Evolutionary conservation across 1,140 invertebrate genomes (phyloP), one percentile per base, ranked within the genome.

Genomic region (Drosophila rufa): DNA sequence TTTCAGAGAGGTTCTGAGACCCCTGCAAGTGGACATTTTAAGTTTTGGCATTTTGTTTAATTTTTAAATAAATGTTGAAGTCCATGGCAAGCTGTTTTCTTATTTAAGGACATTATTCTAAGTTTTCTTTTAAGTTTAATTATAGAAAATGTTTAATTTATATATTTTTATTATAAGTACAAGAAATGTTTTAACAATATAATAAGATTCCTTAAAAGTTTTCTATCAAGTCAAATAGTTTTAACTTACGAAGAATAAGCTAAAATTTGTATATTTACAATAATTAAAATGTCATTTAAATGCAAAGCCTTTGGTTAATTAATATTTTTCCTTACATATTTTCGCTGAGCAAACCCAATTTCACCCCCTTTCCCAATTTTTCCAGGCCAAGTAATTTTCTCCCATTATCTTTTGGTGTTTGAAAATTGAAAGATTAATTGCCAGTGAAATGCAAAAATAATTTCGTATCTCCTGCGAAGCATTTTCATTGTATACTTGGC

Each of bases 381-480:
- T 33, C 7, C 43, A 1, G 4, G n/a, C 55, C 25, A 71, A 51
- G 68, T 71, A 73, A 73, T 73, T 73, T 73, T 73, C 68, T 12
- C 46, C 68, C 36, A 73, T 73, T 73, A 73, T 73, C 70, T 51
- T 60, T 59, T 59, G 67, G 67, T 51, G 70, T 60, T 73, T 60
- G 68, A 43, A 73, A 73, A 73, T 73, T 73, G 53, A 73, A 73
- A 73, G 70, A 73, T 73, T 73, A 73, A 73, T 73, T 73, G 71
- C 73, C 40, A 76, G 40, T 55, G 53, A 76, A 76, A 77, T 76
- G 74, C 73, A 66, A 75, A 57, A 76, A 75, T 58, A 73, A 73
- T 73, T 73, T 73, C 55, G 64, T 59, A 25, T 57, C 45, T 47
- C 27, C 43, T 40, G 55, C 53, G 5, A 46, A 38, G 73, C 53